Evolutionary conservation across 2,797 vertebrate genomes (phyloP), one percentile per base, ranked within the genome.

Genomic region (Acrocephalus scirpaceus): DNA sequence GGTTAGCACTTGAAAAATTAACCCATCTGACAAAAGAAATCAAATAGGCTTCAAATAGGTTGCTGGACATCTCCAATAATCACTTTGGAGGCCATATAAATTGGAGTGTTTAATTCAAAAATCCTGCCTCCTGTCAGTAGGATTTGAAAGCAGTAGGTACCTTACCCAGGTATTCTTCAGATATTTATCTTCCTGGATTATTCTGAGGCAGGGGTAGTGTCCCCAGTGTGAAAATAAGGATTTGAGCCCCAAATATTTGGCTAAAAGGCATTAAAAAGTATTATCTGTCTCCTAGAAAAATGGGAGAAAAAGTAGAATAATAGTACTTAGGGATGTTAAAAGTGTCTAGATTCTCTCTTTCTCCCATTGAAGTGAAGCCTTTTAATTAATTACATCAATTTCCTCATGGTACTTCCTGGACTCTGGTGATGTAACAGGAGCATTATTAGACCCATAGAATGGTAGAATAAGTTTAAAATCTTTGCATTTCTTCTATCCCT

Each of bases 271-370:
- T 60, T 67, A 40, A 50, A 25, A 64, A 34, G 11, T 53, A 47
- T 23, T 62, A 9, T 36, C 42, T 80, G 12, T 10, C 16, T 44
- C 20, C 4, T 7, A 57, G 16, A 48, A 9, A 61, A 71, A 10
- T 22, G 5, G 1, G 5, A 12, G 4, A 2, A 2, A 4, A 27
- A 15, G 7, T 19, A 72, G 32, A 36, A 14, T 26, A 60, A 14
- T 27, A 67, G 21, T 34, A 10, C 6, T 69, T 65, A 6, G 40
- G 11, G 7, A 5, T 58, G 7, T n/a, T 75, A 54, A 40, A 91
- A 23, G 6, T 38, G 26, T 42, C 57, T 42, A 26, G 17, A 22
- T 66, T 79, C 11, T 91, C 25, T 13, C 81, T 75, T 90, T 61
- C 27, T 88, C 13, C 69, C 7, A 16, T 1, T 64, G 34, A 82